A percentile compares a stretch with the other conserved stretches of the same genome.
These are phyloP conservation scores for Zaprionus davidi DNA, from an alignment of 1,140 invertebrate species.

Conservation along the genomic window DNA sequence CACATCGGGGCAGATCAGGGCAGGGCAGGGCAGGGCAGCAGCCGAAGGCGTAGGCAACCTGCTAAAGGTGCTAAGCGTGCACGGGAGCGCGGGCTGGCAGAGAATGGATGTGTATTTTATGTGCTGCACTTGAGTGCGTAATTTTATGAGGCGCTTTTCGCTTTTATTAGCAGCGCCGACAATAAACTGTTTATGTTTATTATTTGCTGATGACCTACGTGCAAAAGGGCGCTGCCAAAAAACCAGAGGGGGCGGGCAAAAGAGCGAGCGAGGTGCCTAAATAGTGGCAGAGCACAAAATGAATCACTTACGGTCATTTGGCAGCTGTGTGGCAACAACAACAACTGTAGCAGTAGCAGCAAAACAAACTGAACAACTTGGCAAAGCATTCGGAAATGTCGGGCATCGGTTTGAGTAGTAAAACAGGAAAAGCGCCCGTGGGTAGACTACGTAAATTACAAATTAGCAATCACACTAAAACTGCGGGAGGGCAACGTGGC, in stretches of 20 bases:
- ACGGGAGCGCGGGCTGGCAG: not conserved
- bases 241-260: not conserved
- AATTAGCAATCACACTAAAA: slow-evolving; percentile 83
- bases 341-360: not conserved
- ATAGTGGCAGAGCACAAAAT: slow-evolving; percentile 68
- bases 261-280: slow-evolving; percentile 9
- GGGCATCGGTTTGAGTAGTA: slow-evolving; percentile 55
- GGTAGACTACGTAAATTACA: slow-evolving; percentile 81
- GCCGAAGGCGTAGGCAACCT: slow-evolving; percentile 1
- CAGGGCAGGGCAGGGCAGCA: not conserved
- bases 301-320: slow-evolving; percentile 77
- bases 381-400: slow-evolving; percentile 47
- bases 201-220: slow-evolving; percentile 83
- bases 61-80: not conserved
- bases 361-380: slow-evolving; percentile 22
- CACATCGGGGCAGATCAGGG: not conserved
- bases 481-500: slow-evolving; percentile 2
- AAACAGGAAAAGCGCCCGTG: slow-evolving; percentile 59
- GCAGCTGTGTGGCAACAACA: slow-evolving; percentile 20
- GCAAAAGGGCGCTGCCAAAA: slow-evolving; percentile 56
- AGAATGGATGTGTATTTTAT: slow-evolving; percentile 69
- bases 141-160: slow-evolving; percentile 78
- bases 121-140: slow-evolving; percentile 78
- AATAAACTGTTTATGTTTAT: slow-evolving; percentile 83
- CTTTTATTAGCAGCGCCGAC: slow-evolving; percentile 79